These are phyloP conservation scores for Sander vitreus DNA, from an alignment of 2,113 vertebrate genomes.

Conservation along the genomic window DNA sequence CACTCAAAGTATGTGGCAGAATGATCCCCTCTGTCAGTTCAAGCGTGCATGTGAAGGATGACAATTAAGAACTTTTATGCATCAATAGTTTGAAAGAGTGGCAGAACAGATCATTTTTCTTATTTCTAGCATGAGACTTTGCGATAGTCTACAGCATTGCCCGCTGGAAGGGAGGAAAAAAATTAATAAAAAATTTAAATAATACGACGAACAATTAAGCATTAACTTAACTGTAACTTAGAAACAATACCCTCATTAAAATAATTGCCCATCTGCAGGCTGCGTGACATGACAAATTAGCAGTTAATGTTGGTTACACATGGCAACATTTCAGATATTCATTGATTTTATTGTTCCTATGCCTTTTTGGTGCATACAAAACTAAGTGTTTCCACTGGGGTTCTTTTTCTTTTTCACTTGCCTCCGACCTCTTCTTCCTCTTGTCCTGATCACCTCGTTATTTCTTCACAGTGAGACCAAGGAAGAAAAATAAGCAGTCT, in stretches of 20 bases:
- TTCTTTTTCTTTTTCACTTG: not conserved
- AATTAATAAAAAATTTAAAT: not conserved
- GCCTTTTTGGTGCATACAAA: not conserved
- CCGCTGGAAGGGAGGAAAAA: no score
- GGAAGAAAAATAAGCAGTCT: constrained; percentile 88
- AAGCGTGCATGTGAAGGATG: constrained; percentile 18
- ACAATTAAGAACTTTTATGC: constrained; percentile 23
- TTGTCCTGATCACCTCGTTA: not conserved
- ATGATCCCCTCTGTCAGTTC: constrained; percentile 69
- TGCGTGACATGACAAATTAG: not conserved
- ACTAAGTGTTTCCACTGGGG: not conserved
- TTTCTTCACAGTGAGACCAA: constrained; percentile 89
- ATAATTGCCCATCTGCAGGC: not conserved
- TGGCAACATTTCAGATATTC: not conserved
- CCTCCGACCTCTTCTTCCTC: not conserved
- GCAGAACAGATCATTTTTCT: not conserved
- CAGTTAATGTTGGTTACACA: not conserved
- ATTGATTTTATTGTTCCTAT: no score
- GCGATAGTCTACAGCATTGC: not conserved
- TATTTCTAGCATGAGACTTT: not conserved
- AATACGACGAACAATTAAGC: not conserved
- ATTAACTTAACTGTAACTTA: not conserved
- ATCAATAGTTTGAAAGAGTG: not conserved
- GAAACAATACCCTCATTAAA: not conserved
- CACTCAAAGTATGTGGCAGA: constrained; percentile 75